A percentile compares a stretch with the other conserved stretches of the same genome.
Evolutionary conservation across 2,113 vertebrate species (phyloP).

Genomic region (Malurus cyaneus): DNA sequence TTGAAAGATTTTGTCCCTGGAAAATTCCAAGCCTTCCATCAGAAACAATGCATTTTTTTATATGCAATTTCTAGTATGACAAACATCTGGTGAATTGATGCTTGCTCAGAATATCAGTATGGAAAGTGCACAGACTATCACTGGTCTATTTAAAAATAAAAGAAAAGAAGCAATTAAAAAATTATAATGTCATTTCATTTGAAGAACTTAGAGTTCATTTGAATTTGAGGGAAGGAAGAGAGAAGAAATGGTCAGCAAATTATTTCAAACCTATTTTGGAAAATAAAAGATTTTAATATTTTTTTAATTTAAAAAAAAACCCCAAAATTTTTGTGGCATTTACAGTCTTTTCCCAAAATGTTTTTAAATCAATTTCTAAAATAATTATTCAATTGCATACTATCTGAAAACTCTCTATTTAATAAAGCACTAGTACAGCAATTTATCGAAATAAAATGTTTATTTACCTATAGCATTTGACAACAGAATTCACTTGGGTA

Average conservation of each 20-base stretch:
- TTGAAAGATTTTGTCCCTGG: not conserved
- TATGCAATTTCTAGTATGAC: not conserved
- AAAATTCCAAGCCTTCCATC: not conserved
- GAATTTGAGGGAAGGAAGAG: not conserved
- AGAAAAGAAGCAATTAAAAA: not conserved
- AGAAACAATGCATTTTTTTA: not conserved
- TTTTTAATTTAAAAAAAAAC: not conserved
- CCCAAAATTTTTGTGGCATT: not conserved
- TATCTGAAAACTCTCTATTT: not conserved
- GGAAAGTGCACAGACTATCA: not conserved
- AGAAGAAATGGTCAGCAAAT: not conserved
- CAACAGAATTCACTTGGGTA: constrained; percentile 8
- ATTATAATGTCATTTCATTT: not conserved
- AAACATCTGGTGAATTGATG: not conserved
- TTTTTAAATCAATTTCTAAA: not conserved
- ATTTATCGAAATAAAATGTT: constrained; percentile 6
- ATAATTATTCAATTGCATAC: not conserved
- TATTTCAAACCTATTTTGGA: not conserved
- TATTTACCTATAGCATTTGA: constrained; percentile 33
- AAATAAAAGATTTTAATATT: not conserved
- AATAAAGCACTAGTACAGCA: not conserved
- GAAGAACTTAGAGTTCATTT: not conserved
- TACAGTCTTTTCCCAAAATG: not conserved
- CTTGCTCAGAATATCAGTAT: not conserved
- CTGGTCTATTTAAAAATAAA: not conserved